Percentiles rank a stretch among this genome's conserved stretches.
phyloP scores from a whole-genome alignment of 2,797 vertebrate genomes.

The Semotilus atromaculatus region DNA sequence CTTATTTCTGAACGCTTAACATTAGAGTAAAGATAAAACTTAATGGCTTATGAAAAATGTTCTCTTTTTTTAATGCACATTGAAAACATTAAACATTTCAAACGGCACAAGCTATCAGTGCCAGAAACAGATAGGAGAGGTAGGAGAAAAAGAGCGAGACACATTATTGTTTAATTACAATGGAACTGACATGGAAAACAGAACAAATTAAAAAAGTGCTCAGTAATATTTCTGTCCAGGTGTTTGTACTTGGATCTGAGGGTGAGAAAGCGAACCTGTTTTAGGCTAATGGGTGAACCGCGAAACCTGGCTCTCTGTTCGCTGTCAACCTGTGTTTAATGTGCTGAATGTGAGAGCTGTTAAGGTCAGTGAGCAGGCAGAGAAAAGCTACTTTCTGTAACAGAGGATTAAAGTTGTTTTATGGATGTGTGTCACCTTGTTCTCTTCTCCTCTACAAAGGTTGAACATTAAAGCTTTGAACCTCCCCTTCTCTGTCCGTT shows the following conservation, averaged over 20 bases:
- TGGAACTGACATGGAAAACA: conserved; percentile 1
- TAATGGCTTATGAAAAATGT: not conserved
- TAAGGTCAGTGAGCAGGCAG: conserved; percentile 38
- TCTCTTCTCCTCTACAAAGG: conserved; percentile 31
- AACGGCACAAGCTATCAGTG: not conserved
- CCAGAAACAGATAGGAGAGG: not conserved
- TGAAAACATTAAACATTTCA: not conserved
- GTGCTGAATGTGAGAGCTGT: conserved; percentile 22
- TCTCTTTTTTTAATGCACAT: conserved; percentile 8
- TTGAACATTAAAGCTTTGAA: conserved; percentile 24
- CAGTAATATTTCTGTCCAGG: conserved; percentile 2
- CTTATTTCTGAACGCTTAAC: not conserved
- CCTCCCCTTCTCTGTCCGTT: not conserved
- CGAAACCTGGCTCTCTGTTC: not conserved
- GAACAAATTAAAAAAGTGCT: not conserved
- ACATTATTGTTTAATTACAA: conserved; percentile 3
- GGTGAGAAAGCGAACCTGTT: conserved; percentile 25
- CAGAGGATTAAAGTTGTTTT: conserved; percentile 28
- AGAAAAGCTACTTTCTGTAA: conserved; percentile 26
- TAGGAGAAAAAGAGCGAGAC: not conserved
- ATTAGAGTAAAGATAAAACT: conserved; percentile 1
- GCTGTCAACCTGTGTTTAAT: conserved; percentile 31
- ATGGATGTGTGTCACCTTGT: conserved; percentile 26
- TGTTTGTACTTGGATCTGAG: conserved; percentile 32
- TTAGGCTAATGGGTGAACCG: conserved; percentile 16